Evolutionary conservation across 1,140 invertebrate genomes (phyloP), one percentile per base, ranked within the genome.

Genomic region (Neocloeon triangulifer): DNA sequence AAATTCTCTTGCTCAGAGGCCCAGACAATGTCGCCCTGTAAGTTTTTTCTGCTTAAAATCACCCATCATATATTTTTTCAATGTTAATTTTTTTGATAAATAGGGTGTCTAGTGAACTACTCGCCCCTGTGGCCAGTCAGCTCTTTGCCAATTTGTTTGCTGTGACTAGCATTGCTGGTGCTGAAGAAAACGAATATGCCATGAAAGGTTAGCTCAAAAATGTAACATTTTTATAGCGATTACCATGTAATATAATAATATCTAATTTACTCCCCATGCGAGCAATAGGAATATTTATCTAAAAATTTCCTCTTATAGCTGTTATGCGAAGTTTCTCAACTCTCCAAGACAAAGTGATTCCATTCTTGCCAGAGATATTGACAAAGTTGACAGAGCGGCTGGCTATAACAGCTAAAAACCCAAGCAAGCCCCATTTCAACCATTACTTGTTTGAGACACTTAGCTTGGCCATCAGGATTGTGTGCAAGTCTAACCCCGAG

Each of bases 391-490:
- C 82, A 0, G 59, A 71, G 37, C 88, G 89, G 52, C 53, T 97
- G 3, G 53, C 67, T 5, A 48, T 67, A 5, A 86, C 91, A n/a
- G 66, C 85, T 23, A 85, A 80, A 58, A 96, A 96, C 61, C 91
- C 91, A 1, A 86, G 77, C 42, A 82, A 85, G 42, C 91, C 92
- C 1, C 80, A 94, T 51, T 97, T 95, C 53, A 96, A 96, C 59
- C 91, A 97, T 51, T 96, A 84, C 56, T 58, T 97, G 1, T 97
- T 97, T 53, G 92, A 97, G 58, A 81, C 78, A 0, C 56, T 97
- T 15, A 78, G 81, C 28, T 56, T 97, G 19, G 71, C 75, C 7
- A 80, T 96, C 15, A 75, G 69, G 63, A 75, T 91, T 46, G 77
- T 85, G 13, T 92, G 88, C 43, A 76, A 73, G 53, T 60, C 64